Evolutionary conservation across 2,888 invertebrate species (phyloP), one percentile per base, ranked within the genome.

Genomic region (Apodemia mormo): DNA sequence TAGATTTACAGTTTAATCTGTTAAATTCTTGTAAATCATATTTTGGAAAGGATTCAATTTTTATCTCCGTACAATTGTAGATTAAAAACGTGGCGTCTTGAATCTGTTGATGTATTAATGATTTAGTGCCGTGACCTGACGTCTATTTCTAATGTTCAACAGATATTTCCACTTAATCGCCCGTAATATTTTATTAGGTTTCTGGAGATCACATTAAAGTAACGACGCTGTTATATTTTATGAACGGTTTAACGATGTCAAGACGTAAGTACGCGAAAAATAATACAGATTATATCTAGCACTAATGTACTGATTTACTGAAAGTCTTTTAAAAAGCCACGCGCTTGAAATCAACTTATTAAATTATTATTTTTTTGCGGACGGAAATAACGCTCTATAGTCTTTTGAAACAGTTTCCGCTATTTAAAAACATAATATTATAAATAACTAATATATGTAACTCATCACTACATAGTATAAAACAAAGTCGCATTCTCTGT

Each of bases 121-220:
- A 58, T 58, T 58, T 30, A 29, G n/a, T 22, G 58, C 29, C 58
- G 29, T 58, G 45, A 68, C 67, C 65, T 43, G 40, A 65, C 66
- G 56, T 40, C 69, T 73, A 73, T 71, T 74, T 74, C 68, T 66
- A 71, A 70, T 76, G 79, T 45, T 9, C 77, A 77, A 76, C 76
- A 73, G 72, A 67, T 69, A 70, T 68, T 70, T 77, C 73, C 71
- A 77, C 80, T 79, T 66, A 71, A 72, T 66, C 67, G 66, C 49
- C 70, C 58, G 69, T 74, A 68, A 74, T 67, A 65, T 71, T 71
- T 71, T 75, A 72, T 66, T 70, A 61, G 61, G 54, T 66, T 68
- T 58, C 58, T 22, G 22, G 58, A 58, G 58, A 58, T 22, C 22
- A 58, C 58, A 58, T 58, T 58, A 58, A 58, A 29, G 29, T 58